phyloP scores from a whole-genome alignment of 2,797 vertebrate species.

The Myotis planiceps region DNA sequence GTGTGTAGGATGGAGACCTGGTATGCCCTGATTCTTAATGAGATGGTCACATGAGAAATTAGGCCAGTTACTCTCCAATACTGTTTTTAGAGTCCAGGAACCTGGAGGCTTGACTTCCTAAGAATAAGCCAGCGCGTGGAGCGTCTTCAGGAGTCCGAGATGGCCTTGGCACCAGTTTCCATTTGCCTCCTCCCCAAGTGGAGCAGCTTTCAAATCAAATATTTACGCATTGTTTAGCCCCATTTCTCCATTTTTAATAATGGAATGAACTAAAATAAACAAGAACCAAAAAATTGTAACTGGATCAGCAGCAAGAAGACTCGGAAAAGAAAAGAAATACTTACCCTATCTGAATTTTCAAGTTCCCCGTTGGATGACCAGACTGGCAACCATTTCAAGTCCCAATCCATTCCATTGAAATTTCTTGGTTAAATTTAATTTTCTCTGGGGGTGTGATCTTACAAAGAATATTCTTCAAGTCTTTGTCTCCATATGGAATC shows the following conservation, averaged over 20 bases:
- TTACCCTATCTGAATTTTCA: constrained; percentile 74
- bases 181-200: constrained; percentile 68
- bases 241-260: constrained; percentile 64
- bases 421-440: constrained; percentile 58
- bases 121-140: constrained; percentile 59
- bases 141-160: constrained; percentile 57
- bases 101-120: constrained; percentile 62
- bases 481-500: constrained; percentile 58
- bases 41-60: constrained; percentile 61
- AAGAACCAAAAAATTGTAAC: constrained; percentile 72
- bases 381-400: constrained; percentile 83
- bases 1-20: constrained; percentile 79
- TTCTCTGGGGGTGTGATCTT: constrained; percentile 34
- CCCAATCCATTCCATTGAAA: constrained; percentile 50
- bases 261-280: constrained; percentile 80
- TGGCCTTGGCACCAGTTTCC: constrained; percentile 67
- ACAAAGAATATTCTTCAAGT: constrained; percentile 26
- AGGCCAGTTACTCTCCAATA: constrained; percentile 46
- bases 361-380: constrained; percentile 64
- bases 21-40: constrained; percentile 71
- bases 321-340: constrained; percentile 54
- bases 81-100: constrained; percentile 45
- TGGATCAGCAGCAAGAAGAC: constrained; percentile 78
- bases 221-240: constrained; percentile 28
- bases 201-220: constrained; percentile 82